Evolutionary conservation across 2,888 invertebrate species (phyloP), one percentile per base, ranked within the genome.

Genomic region (Hypena proboscidalis): DNA sequence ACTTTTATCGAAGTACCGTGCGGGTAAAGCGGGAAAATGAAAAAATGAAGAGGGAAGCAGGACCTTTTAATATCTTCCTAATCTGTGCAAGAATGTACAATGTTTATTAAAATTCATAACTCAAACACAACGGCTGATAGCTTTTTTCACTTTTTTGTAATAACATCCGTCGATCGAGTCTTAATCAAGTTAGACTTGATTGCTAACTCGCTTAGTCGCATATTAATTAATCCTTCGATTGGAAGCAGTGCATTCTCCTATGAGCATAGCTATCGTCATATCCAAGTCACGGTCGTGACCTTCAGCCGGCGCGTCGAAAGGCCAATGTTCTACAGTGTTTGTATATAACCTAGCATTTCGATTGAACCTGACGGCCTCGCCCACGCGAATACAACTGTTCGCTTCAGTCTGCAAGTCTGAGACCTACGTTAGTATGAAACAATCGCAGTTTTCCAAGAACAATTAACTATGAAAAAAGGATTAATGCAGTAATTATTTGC

Each of bases 311-410:
- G 55, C 58, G 43, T 46, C 50, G 58, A 81, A 77, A 85, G 83
- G 83, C 80, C 81, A 80, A 84, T 69, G 83, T 73, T 75, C 82
- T 71, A 36, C 43, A 63, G 63, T 59, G 68, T 71, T 70, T 72
- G 68, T 67, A 61, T 58, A 62, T 67, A 74, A 66, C 56, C 68
- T 71, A 71, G 66, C 64, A 52, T 52, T 59, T 47, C 42, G 51
- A 57, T 53, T 67, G 65, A 70, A 79, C 69, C 62, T 52, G 77
- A 27, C 62, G 70, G 59, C 77, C 77, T 80, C 74, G 74, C 63
- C 65, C 65, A 67, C 66, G 43, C 62, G 42, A 54, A n/a, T n/a
- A n/a, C n/a, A n/a, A n/a, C n/a, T n/a, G n/a, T n/a, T n/a, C n/a
- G n/a, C n/a, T n/a, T n/a, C n/a, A n/a, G n/a, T n/a, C n/a, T n/a